Evolutionary conservation across 2,888 invertebrate genomes (phyloP).

Genomic region (Caenorhabditis parvicauda): DNA sequence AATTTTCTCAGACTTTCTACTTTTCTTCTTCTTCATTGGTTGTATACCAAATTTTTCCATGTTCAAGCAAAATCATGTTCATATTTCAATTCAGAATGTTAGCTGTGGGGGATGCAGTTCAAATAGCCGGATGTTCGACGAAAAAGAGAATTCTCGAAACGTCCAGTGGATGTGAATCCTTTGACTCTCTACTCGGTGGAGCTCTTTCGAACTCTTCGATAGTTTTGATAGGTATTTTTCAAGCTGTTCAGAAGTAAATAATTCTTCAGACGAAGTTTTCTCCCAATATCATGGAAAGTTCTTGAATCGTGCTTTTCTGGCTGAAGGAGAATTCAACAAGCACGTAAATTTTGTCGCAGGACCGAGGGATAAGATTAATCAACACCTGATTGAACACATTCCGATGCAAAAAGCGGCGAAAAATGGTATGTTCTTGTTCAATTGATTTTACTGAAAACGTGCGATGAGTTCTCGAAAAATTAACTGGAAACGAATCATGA

Average conservation of each 20-base stretch:
- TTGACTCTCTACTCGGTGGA: conserved; percentile 23
- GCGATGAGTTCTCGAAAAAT: not conserved
- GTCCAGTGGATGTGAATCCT: conserved; percentile 19
- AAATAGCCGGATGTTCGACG: conserved; percentile 28
- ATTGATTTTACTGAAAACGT: not conserved
- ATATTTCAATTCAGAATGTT: conserved; percentile 5
- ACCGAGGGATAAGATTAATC: conserved; percentile 6
- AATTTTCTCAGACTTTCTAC: too few species aligned
- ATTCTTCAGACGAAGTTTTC: conserved; percentile 16
- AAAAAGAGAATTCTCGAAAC: conserved; percentile 23
- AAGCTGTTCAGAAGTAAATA: not conserved
- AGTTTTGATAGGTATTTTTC: conserved; percentile 10
- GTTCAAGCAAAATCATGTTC: not conserved
- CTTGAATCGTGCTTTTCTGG: conserved; percentile 14
- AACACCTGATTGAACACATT: conserved; percentile 7
- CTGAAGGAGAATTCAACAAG: conserved; percentile 17
- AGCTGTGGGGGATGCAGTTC: conserved; percentile 24
- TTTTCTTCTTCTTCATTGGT: not conserved
- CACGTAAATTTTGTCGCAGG: conserved; percentile 17
- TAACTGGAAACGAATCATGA: too few species aligned
- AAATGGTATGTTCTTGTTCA: not conserved
- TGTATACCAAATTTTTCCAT: not conserved
- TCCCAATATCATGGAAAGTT: conserved; percentile 14
- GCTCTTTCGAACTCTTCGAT: conserved; percentile 18
- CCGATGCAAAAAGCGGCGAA: conserved; percentile 5